Evolutionary conservation across 2,113 vertebrate species (phyloP).

Genomic region (Typhlomys cinereus): DNA sequence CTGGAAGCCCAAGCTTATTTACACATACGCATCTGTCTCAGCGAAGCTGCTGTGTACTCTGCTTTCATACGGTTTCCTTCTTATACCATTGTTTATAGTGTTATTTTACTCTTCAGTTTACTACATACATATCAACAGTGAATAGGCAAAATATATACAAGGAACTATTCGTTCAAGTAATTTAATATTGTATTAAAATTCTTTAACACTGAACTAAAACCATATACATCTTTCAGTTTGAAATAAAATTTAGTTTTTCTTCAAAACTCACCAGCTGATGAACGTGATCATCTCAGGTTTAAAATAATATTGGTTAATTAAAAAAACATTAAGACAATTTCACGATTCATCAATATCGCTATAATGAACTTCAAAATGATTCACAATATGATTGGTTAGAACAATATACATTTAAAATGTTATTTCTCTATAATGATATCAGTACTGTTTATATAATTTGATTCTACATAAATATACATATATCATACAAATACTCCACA

Average conservation of each 20-base stretch:
- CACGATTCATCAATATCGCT: conserved; percentile 97
- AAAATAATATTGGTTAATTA: conserved; percentile 95
- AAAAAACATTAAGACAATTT: conserved; percentile 98
- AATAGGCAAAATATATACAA: conserved; percentile 98
- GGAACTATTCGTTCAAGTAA: conserved; percentile 93
- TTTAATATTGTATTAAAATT: conserved; percentile 97
- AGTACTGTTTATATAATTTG: conserved; percentile 87
- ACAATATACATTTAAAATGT: conserved; percentile 89
- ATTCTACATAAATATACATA: conserved; percentile 90
- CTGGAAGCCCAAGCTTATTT: conserved; percentile 99
- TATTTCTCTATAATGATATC: conserved; percentile 88
- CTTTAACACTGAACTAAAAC: conserved; percentile 92
- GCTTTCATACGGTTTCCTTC: conserved; percentile 90
- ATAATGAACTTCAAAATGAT: conserved; percentile 98
- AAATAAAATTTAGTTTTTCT: conserved; percentile 88
- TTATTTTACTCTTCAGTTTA: conserved; percentile 86
- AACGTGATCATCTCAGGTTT: conserved; percentile 89
- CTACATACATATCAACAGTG: conserved; percentile 98
- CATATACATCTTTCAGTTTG: conserved; percentile 90
- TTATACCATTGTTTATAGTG: conserved; percentile 94
- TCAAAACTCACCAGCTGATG: conserved; percentile 89
- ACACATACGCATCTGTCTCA: conserved; percentile 92
- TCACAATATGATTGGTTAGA: conserved; percentile 94
- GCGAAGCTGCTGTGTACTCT: conserved; percentile 90
- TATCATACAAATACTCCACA: conserved; percentile 91